Percentiles rank a stretch among this genome's conserved stretches.
Evolutionary conservation across 1,140 invertebrate genomes (phyloP).

Genomic region (Steinernema khuongi): DNA sequence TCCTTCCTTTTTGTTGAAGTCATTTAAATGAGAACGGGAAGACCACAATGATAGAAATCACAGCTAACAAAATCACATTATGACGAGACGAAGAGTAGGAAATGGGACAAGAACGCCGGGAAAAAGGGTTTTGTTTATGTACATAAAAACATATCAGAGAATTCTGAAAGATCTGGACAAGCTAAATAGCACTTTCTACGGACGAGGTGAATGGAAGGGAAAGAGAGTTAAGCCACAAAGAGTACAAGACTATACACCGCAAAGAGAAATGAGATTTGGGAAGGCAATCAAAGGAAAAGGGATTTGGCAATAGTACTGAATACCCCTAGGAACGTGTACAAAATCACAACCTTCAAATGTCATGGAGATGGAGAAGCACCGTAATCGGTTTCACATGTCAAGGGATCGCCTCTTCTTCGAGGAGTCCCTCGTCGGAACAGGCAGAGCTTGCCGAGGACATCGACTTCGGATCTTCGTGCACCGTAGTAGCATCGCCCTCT

Average conservation of each 20-base stretch:
- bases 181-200: not conserved
- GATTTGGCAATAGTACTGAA: conserved; percentile 4
- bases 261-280: not conserved
- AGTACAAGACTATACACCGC: not conserved
- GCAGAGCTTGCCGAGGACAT: not conserved
- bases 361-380: not conserved
- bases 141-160: not conserved
- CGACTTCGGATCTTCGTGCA: not conserved
- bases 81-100: not conserved
- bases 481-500: not conserved
- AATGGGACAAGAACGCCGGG: not conserved
- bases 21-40: not conserved
- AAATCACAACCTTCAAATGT: not conserved
- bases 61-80: conserved; percentile 15
- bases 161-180: conserved; percentile 5
- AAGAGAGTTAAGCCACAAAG: not conserved
- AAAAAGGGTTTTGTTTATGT: not conserved
- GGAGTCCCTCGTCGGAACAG: not conserved
- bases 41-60: not conserved
- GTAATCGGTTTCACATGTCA: not conserved
- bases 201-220: not conserved
- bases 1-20: not conserved
- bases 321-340: conserved; percentile 9
- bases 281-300: not conserved
- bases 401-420: not conserved